Evolutionary conservation across 1,140 invertebrate genomes (phyloP), one percentile per base, ranked within the genome.

Genomic region (Drosophila biarmipes): DNA sequence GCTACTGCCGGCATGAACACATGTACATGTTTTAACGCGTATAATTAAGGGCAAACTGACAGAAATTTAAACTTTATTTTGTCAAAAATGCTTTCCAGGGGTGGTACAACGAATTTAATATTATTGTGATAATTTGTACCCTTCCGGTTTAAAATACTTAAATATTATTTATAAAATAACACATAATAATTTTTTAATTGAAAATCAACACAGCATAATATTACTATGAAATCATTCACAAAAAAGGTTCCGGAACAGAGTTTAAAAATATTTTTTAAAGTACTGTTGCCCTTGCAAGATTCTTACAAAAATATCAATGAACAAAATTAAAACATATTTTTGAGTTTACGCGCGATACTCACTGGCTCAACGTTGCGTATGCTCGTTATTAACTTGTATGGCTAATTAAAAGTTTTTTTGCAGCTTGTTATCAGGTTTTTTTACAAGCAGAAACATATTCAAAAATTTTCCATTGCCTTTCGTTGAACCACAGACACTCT

Each of bases 361-460:
- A 54, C 45, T 38, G 42, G 55, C 62, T 68, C 55, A 63, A 55
- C 73, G 40, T 54, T 63, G 58, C 80, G 66, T 80, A 85, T 76
- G 55, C 62, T 53, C 53, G 59, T 43, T 85, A 74, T 80, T 77
- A 73, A 80, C 76, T 76, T 61, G 58, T 34, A 15, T 45, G 73
- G 72, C 68, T 85, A 85, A 85, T 85, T 85, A 85, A 85, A 85
- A 85, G 66, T 85, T 85, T 55, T 55, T 73, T 75, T 66, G 21
- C 71, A 49, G 49, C 51, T 46, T 57, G 57, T 58, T 61, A 73
- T 37, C 59, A 40, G 21, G 15, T 64, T 62, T 19, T 43, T 55
- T 55, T 21, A n/a, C 49, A 43, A 45, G 34, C 27, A 55, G 42
- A 43, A 55, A 43, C 63, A 49, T 52, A 57, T 54, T 68, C 43